These are phyloP conservation scores for Chironomus tepperi DNA, from an alignment of 1,140 invertebrate species.

Conservation along the genomic window DNA sequence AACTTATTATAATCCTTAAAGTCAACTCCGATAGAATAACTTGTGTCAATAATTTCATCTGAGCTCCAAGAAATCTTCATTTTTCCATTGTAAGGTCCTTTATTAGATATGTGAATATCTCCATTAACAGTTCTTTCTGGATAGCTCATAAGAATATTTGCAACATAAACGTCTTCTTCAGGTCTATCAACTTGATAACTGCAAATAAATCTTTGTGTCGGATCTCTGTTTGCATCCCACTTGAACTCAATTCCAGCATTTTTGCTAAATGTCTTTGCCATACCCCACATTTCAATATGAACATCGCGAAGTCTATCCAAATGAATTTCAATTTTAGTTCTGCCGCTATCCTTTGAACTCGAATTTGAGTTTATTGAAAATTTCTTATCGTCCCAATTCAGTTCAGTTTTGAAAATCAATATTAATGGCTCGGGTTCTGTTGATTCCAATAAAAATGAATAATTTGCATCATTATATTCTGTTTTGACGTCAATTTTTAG, in stretches of 20 bases:
- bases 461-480: conserved; percentile 37
- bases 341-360: not conserved
- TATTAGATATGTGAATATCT: conserved; percentile 45
- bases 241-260: conserved; percentile 59
- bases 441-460: conserved; percentile 34
- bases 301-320: conserved; percentile 56
- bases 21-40: conserved; percentile 38
- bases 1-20: conserved; percentile 41
- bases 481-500: conserved; percentile 33
- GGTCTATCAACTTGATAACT: conserved; percentile 35
- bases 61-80: conserved; percentile 48
- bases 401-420: conserved; percentile 14
- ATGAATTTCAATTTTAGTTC: conserved; percentile 28
- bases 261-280: conserved; percentile 48
- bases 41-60: conserved; percentile 44
- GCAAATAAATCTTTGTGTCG: conserved; percentile 52
- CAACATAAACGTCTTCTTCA: conserved; percentile 49
- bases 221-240: conserved; percentile 76
- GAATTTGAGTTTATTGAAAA: conserved; percentile 11
- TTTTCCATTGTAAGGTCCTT: conserved; percentile 41
- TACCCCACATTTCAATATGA: conserved; percentile 51
- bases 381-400: not conserved
- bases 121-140: conserved; percentile 59
- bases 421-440: conserved; percentile 17
- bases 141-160: conserved; percentile 54